Conservation (phyloP, 2,113 vertebrate genomes). For the Machaerirhynchus nigripectus region DNA sequence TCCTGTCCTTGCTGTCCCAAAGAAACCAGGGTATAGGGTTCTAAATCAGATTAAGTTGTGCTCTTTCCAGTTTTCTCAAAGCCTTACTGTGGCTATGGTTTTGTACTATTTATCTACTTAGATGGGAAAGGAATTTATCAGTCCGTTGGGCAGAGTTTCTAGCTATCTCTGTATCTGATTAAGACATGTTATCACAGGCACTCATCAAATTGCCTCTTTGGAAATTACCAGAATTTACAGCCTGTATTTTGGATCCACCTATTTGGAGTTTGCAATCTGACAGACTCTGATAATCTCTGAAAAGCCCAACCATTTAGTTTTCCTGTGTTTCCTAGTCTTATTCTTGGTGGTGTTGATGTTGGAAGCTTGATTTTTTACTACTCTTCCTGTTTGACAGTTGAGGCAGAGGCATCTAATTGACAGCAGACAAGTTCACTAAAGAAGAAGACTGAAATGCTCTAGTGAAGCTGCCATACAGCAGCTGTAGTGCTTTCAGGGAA, state of each 20-base stretch:
- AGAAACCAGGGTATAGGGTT: not conserved
- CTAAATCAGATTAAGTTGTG: not conserved
- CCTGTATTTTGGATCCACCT: not conserved
- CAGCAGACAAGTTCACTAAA: not conserved
- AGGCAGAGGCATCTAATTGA: not conserved
- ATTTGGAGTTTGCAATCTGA: not conserved
- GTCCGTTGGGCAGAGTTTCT: not conserved
- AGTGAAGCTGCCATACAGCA: not conserved
- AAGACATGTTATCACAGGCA: not conserved
- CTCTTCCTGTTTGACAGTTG: not conserved
- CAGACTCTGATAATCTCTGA: not conserved
- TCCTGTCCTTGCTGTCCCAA: not conserved
- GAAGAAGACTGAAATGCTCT: not conserved
- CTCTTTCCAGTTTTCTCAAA: not conserved
- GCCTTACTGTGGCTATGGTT: not conserved
- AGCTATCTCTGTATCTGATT: not conserved
- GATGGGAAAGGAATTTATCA: not conserved
- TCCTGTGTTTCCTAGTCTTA: not conserved
- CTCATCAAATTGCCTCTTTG: not conserved
- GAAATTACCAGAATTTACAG: not conserved
- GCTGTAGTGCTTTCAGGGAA: not conserved
- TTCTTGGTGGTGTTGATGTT: not conserved
- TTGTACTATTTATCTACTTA: not conserved
- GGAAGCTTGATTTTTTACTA: not conserved
- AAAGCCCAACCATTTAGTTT: not conserved